Evolutionary conservation across 1,140 invertebrate genomes (phyloP).

Genomic region (Portunus trituberculatus): DNA sequence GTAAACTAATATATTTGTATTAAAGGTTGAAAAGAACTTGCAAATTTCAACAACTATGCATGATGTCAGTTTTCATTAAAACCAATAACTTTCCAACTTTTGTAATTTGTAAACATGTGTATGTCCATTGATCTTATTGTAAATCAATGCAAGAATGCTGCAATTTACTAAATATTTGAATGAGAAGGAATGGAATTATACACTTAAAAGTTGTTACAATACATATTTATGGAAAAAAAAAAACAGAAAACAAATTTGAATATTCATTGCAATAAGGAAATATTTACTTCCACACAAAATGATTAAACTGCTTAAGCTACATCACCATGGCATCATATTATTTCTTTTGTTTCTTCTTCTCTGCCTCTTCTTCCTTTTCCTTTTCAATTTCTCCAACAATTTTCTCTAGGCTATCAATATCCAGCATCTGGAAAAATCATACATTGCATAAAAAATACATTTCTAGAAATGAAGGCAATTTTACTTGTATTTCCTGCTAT

Average conservation of each 20-base stretch:
- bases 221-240: slow-evolving; percentile 44
- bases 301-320: not conserved
- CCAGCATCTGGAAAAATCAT: slow-evolving; percentile 87
- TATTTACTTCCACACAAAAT: slow-evolving; percentile 8
- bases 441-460: too few relatives aligned
- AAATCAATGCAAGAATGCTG: not conserved
- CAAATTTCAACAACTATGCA: too few relatives aligned
- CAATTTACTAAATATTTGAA: not conserved
- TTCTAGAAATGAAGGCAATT: too few relatives aligned
- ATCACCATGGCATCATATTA: slow-evolving; percentile 69
- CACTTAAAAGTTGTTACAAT: not conserved
- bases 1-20: too few relatives aligned
- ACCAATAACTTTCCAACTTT: too few relatives aligned
- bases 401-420: slow-evolving; percentile 93
- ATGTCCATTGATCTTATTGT: not conserved
- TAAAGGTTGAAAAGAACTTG: too few relatives aligned
- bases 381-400: slow-evolving; percentile 97
- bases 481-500: too few relatives aligned
- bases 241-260: not conserved
- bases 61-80: too few relatives aligned
- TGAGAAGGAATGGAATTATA: not conserved
- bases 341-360: slow-evolving; percentile 98
- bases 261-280: not conserved
- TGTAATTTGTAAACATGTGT: too few relatives aligned
- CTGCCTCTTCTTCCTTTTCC: slow-evolving; percentile 98